phyloP scores from a whole-genome alignment of 2,113 vertebrate genomes.

The Laticauda laticaudata region DNA sequence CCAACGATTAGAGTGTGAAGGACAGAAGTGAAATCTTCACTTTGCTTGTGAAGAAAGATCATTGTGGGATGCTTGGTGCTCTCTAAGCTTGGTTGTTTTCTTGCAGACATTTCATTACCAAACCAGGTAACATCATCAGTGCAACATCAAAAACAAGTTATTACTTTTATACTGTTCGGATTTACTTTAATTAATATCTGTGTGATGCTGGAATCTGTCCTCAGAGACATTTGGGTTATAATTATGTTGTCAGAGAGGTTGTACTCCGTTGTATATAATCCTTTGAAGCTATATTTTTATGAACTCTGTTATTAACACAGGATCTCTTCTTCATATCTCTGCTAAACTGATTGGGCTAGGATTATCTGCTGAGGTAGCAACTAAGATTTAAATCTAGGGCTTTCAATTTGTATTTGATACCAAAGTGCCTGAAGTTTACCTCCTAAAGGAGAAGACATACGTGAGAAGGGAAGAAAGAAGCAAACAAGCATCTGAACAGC shows the following conservation, averaged over 20 bases:
- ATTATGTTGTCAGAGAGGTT: background rate
- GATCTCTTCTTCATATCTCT: background rate
- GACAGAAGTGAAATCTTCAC: background rate
- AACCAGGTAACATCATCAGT: background rate
- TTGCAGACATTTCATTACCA: background rate
- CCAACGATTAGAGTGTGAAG: background rate
- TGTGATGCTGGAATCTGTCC: background rate
- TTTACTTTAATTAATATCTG: background rate
- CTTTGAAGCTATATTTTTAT: background rate
- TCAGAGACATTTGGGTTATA: background rate
- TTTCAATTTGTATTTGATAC: background rate
- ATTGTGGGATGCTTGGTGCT: background rate
- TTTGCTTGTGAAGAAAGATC: background rate
- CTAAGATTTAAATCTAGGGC: background rate
- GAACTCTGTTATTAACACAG: background rate
- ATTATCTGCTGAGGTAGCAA: background rate
- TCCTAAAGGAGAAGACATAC: background rate
- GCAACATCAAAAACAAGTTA: too few species aligned
- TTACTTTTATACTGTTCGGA: background rate
- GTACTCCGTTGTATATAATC: background rate
- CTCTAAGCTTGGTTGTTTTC: background rate
- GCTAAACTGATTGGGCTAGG: background rate
- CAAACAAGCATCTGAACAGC: background rate
- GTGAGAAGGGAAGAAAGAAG: background rate
- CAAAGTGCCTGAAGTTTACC: background rate